Base-by-base conservation (phyloP, 2,888 invertebrate genomes). In the Zhuqinia jingwanae region DNA sequence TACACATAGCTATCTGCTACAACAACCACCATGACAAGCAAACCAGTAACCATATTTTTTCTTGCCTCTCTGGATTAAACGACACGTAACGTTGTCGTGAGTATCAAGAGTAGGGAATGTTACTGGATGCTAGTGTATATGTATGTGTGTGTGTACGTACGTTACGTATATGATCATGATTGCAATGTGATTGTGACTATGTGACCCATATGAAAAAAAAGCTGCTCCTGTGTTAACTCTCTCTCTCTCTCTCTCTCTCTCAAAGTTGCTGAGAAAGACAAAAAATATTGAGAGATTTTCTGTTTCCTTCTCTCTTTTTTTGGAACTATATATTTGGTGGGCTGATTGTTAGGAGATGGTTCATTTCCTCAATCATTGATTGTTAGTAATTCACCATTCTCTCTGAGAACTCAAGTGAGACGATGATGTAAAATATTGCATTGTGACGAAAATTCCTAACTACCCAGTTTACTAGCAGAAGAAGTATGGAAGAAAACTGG, bases 331-430 rank as follows among this genome's bases (percentile, higher is more conserved):
- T n/a, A n/a, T n/a, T n/a, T 58, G 25, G 27, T 20, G 20, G 53
- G 58, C 58, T 70, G 81, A 58, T 81, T 81, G 68, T 68, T 81
- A 81, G 56, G 81, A 81, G 81, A 81, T 81, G 81, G 81, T 53
- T 70, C 81, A 81, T 81, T 81, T 81, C 81, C 81, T 70, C 56
- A 70, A 22, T 68, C 80, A 56, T 53, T 60, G 77, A 75, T 75
- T 75, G 73, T 75, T 75, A 53, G 73, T 50, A 75, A 53, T 75
- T 75, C 73, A 50, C 50, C 30, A 75, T 75, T 75, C 73, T 53
- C 73, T 75, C 50, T 53, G 53, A n/a, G 73, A 75, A 53, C 13
- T 75, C 27, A 53, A 53, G 73, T 68, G 68, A 68, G 68, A 68
- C 22, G 3, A 36, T 36, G 50, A 25, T n/a, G n/a, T n/a, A 45